Evolutionary conservation across 2,797 vertebrate genomes (phyloP).

Genomic region (Apodemus agrarius): DNA sequence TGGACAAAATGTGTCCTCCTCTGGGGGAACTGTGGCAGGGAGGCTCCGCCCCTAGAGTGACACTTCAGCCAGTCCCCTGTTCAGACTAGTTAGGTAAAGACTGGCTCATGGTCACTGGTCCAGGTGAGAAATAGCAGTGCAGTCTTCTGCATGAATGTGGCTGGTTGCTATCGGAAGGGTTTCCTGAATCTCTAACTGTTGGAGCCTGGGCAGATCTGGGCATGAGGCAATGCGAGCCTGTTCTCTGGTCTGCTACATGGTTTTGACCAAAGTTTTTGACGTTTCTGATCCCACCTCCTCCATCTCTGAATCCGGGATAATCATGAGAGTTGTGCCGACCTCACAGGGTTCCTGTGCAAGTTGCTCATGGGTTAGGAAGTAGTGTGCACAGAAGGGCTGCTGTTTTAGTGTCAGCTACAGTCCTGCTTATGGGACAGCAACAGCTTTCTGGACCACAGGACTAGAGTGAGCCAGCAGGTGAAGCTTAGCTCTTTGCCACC

Average conservation of each 20-base stretch:
- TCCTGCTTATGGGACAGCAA: not conserved
- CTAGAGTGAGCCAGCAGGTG: not conserved
- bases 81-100: not conserved
- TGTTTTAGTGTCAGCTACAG: not conserved
- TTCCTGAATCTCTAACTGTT: constrained; percentile 37
- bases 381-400: not conserved
- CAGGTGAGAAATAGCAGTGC: constrained; percentile 28
- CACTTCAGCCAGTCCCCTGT: constrained; percentile 11
- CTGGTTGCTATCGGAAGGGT: not conserved
- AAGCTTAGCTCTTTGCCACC: not conserved
- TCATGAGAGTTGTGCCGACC: not conserved
- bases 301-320: not conserved
- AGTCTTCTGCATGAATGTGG: not conserved
- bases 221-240: not conserved
- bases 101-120: not conserved
- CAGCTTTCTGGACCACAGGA: not conserved
- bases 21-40: not conserved
- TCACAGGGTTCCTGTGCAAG: not conserved
- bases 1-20: not conserved
- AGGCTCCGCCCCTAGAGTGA: not conserved
- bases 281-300: not conserved
- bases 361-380: not conserved
- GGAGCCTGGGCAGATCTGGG: not conserved
- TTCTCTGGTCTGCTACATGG: not conserved
- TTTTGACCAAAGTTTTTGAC: not conserved